Evolutionary conservation across 2,888 invertebrate species (phyloP).

Genomic region (Amphipyra berbera): DNA sequence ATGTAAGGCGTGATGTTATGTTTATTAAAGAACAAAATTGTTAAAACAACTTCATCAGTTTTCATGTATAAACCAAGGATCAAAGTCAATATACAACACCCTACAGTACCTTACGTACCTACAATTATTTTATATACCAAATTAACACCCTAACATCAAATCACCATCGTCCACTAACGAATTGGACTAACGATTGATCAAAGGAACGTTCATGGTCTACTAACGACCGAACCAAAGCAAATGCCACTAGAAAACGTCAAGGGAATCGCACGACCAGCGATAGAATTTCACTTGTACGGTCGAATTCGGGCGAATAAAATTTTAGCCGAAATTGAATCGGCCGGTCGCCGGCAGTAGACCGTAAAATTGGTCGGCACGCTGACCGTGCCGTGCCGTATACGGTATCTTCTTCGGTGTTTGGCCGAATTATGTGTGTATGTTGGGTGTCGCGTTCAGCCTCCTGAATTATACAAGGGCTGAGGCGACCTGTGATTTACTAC

Average conservation of each 20-base stretch:
- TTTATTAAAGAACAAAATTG: too few relatives aligned
- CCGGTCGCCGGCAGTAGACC: slow-evolving; percentile 81
- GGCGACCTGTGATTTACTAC: slow-evolving; percentile 84
- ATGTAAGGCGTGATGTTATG: too few relatives aligned
- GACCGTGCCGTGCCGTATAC: slow-evolving; percentile 71
- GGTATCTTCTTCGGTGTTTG: slow-evolving; percentile 82
- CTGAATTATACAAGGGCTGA: slow-evolving; percentile 86
- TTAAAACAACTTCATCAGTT: too few relatives aligned
- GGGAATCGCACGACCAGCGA: slow-evolving; percentile 77
- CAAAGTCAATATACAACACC: slow-evolving; percentile 4
- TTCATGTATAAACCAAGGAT: background rate
- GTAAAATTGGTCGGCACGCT: slow-evolving; percentile 86
- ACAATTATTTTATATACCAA: slow-evolving; percentile 28
- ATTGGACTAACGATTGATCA: slow-evolving; percentile 55
- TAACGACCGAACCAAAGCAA: slow-evolving; percentile 68
- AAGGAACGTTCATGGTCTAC: slow-evolving; percentile 58
- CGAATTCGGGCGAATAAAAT: slow-evolving; percentile 86
- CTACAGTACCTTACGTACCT: background rate
- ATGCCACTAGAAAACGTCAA: slow-evolving; percentile 73
- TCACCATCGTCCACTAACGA: slow-evolving; percentile 35
- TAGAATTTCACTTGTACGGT: slow-evolving; percentile 83
- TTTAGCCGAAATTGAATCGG: slow-evolving; percentile 88
- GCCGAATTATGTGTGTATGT: slow-evolving; percentile 76
- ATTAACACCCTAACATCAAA: slow-evolving; percentile 46
- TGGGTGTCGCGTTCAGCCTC: slow-evolving; percentile 79